A percentile compares a stretch with the other conserved stretches of the same genome.
These are phyloP conservation scores for Dromococcyx pavoninus DNA, from an alignment of 2,797 vertebrate genomes.

Conservation along the genomic window DNA sequence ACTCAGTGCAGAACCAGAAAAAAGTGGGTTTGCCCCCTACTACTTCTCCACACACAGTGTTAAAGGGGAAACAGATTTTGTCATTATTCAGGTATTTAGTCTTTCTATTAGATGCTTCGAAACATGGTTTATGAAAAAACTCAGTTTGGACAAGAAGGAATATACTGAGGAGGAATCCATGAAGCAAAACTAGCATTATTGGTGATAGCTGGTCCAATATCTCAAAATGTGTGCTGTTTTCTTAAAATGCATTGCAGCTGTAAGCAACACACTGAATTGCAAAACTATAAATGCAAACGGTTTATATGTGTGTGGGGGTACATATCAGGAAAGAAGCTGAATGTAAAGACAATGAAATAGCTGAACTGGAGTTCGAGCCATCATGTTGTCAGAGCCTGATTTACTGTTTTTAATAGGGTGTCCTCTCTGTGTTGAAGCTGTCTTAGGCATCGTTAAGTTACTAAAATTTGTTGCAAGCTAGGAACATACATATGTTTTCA, in stretches of 20 bases:
- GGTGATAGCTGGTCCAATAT: conserved; percentile 39
- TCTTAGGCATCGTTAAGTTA: conserved; percentile 48
- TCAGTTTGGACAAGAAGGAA: conserved; percentile 6
- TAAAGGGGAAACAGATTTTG: not conserved
- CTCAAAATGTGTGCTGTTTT: conserved; percentile 40
- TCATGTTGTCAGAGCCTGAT: conserved; percentile 69
- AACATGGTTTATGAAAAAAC: conserved; percentile 38
- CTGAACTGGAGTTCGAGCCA: conserved; percentile 46
- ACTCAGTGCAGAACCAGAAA: not conserved
- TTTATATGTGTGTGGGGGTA: not conserved
- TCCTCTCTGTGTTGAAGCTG: conserved; percentile 20
- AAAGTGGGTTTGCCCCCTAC: not conserved
- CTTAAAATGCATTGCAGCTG: conserved; percentile 53
- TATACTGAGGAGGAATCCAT: conserved; percentile 23
- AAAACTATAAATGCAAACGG: conserved; percentile 67
- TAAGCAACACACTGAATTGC: conserved; percentile 65
- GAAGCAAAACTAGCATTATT: conserved; percentile 58
- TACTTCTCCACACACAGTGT: not conserved
- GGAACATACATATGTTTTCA: conserved; percentile 22
- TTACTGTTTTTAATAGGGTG: conserved; percentile 78
- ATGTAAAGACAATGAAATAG: conserved; percentile 62
- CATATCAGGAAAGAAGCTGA: conserved; percentile 44
- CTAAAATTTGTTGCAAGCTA: conserved; percentile 43
- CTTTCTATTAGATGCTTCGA: conserved; percentile 33
- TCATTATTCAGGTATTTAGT: not conserved